Evolutionary conservation across 1,140 invertebrate species (phyloP).

Genomic region (Eumaeus atala): DNA sequence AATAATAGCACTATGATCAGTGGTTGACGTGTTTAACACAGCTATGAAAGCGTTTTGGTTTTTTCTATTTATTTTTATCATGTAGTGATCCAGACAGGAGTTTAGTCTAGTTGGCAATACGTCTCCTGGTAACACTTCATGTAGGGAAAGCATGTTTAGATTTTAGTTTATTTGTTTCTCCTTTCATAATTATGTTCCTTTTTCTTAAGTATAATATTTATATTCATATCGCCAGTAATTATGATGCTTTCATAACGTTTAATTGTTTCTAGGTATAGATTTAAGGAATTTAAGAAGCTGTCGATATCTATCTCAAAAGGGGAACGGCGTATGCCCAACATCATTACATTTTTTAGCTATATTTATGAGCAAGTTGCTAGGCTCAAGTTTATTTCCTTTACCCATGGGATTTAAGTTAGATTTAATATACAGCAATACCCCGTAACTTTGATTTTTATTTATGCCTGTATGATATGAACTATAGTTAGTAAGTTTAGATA

Average conservation of each 20-base stretch:
- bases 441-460: not conserved
- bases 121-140: constrained; percentile 23
- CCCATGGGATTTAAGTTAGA: not conserved
- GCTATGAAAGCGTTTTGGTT: too few relatives aligned
- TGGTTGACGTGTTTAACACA: too few relatives aligned
- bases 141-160: constrained; percentile 19
- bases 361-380: constrained; percentile 19
- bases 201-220: constrained; percentile 19
- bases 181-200: constrained; percentile 14
- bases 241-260: constrained; percentile 17
- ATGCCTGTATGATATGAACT: not conserved
- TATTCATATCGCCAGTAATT: constrained; percentile 24
- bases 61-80: constrained; percentile 23
- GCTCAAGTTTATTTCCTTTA: constrained; percentile 17
- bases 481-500: not conserved
- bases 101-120: constrained; percentile 20
- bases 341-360: constrained; percentile 10
- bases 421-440: not conserved
- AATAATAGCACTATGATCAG: too few relatives aligned
- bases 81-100: constrained; percentile 24
- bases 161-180: constrained; percentile 20
- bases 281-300: constrained; percentile 20
- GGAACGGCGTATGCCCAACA: constrained; percentile 21
- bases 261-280: constrained; percentile 15
- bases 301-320: constrained; percentile 20